Base-by-base conservation (phyloP, 2,113 vertebrate genomes). In the Ptilorrhoa leucosticta region DNA sequence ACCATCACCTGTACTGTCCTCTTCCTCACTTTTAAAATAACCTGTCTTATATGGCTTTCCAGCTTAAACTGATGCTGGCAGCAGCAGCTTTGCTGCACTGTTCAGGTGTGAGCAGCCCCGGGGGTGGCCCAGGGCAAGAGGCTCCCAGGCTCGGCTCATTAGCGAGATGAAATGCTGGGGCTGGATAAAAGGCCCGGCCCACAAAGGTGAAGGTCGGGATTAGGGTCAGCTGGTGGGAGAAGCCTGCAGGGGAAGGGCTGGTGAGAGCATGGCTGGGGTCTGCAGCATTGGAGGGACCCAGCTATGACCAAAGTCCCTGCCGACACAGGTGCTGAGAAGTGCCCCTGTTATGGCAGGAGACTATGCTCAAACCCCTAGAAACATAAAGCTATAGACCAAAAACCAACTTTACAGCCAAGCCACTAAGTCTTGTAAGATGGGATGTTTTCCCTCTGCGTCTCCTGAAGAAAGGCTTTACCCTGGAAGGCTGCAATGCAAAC, bases 241-340 rank as follows among this genome's bases (percentile, higher is more conserved):
- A 27, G n/a, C 2, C 4, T 48, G 3, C 3, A 8, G 11, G 11
- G 11, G 7, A 35, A 11, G 27, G 21, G 8, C 2, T 37, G 13
- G 0, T 4, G 6, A 5, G 5, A 6, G 4, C 0, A 0, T 2
- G 11, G 5, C 10, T 58, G 23, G 19, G 53, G 4, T 3, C 13
- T 35, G 39, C 7, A 35, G 63, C 7, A 2, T 6, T 4, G 3
- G 13, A 31, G 4, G 21, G 6, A 7, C 5, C 4, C 64, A 14
- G 15, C 7, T 8, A 0, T 16, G 39, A 3, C 13, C 1, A 2
- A 40, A 28, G 16, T 44, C 7, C 4, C 6, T 4, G 4, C 3
- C 45, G 77, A 37, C 68, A 11, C 6, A 15, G 33, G 24, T 27
- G 21, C 23, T 80, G 81, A 22, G 35, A 10, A 22, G 5, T 30